Base-by-base conservation (phyloP, 2,888 invertebrate species). In the Meliscaeva auricollis region DNA sequence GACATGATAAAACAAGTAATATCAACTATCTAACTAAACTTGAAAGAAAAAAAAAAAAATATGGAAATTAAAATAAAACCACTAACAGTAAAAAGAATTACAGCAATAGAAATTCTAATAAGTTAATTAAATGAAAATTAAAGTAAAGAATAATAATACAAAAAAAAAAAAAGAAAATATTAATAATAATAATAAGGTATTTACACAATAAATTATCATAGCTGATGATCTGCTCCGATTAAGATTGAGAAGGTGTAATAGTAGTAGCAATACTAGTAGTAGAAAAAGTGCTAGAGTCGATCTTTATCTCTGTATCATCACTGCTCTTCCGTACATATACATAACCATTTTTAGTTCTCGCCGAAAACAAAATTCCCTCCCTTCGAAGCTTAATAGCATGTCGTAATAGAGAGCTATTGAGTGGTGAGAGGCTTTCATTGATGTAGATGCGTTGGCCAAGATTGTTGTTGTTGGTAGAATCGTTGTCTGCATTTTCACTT, bases 331-430 rank as follows among this genome's bases (percentile, higher is more conserved):
- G 30, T n/a, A 56, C n/a, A 56, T 32, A 56, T 7, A 56, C 54
- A 56, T 30, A 56, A n/a, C 54, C 54, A 56, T 56, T 56, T 30
- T 7, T 32, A 6, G 54, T 56, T 56, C 54, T n/a, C n/a, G 54
- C 30, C n/a, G 52, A 52, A 52, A 52, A 52, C n/a, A 52, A n/a
- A 52, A n/a, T 26, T n/a, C 52, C 54, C 9, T 56, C 54, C 13
- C 26, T 54, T 2, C 52, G 52, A 11, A 54, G 30, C 8, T 54
- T n/a, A 54, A 54, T 56, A 9, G 54, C 54, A 30, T 56, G 30
- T 56, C 54, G 20, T 17, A 56, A 56, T 30, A 56, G 17, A 56
- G 54, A 56, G 15, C 32, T 32, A 32, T 56, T 30, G 2, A 56
- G 54, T 15, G 54, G 54, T 56, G 54, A 26, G 7, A 54, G 30